Conservation (phyloP, 2,888 invertebrate species). For the Salticus scenicus region DNA sequence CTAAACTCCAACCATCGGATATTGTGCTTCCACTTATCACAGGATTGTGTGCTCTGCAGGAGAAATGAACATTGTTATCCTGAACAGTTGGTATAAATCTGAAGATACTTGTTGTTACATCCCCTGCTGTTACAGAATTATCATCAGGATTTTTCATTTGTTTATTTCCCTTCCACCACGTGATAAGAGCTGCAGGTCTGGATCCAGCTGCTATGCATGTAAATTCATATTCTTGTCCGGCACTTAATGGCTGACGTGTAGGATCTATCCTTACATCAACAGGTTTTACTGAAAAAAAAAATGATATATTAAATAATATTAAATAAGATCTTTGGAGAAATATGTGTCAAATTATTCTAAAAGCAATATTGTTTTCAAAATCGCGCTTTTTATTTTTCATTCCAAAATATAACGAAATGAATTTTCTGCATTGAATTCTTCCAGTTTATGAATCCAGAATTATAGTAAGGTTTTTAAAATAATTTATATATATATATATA, state of each 20-base stretch:
- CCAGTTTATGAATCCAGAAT: too few relatives aligned
- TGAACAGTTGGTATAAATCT: constrained; percentile 72
- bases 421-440: too few relatives aligned
- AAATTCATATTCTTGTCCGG: constrained; percentile 87
- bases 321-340: background rate
- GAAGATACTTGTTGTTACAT: constrained; percentile 72
- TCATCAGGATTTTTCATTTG: constrained; percentile 79
- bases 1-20: constrained; percentile 73
- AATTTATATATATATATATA: too few relatives aligned
- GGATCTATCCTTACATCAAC: constrained; percentile 86
- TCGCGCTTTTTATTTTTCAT: too few relatives aligned
- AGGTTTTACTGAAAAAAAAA: constrained; percentile 82
- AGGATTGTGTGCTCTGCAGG: constrained; percentile 76
- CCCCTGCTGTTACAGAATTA: constrained; percentile 37
- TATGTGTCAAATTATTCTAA: too few relatives aligned
- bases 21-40: constrained; percentile 72
- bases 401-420: too few relatives aligned
- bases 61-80: constrained; percentile 77
- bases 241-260: constrained; percentile 88
- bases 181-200: constrained; percentile 85
- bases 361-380: too few relatives aligned
- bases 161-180: constrained; percentile 90
- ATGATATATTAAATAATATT: background rate
- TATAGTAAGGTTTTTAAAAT: too few relatives aligned
- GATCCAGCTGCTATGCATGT: constrained; percentile 90